Evolutionary conservation across 2,113 vertebrate genomes (phyloP).

Genomic region (Ifrita kowaldi): DNA sequence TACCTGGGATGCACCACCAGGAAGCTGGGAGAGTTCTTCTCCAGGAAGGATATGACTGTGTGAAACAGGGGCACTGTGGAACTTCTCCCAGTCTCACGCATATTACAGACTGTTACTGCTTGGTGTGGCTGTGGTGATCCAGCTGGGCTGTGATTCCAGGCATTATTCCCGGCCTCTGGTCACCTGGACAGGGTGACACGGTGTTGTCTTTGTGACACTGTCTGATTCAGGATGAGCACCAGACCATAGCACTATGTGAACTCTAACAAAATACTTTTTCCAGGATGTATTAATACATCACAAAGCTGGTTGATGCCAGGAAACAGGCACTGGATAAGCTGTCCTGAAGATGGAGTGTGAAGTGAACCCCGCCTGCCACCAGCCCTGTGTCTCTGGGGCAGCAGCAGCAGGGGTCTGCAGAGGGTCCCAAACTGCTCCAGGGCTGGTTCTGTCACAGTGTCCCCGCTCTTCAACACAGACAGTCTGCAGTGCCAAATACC

Average conservation of each 20-base stretch:
- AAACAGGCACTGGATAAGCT: not conserved
- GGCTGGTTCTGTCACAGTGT: not conserved
- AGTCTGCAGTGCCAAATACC: not conserved
- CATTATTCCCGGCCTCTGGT: not conserved
- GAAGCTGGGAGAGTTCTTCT: not conserved
- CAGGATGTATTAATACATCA: not conserved
- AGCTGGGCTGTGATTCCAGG: not conserved
- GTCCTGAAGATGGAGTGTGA: accelerated
- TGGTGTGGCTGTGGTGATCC: not conserved
- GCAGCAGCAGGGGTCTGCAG: not conserved
- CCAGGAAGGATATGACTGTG: not conserved
- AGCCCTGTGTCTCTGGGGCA: accelerated
- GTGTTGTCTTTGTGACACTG: not conserved
- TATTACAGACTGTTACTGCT: accelerated
- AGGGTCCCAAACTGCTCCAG: not conserved
- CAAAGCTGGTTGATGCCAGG: not conserved
- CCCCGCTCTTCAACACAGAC: accelerated
- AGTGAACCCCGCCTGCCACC: not conserved
- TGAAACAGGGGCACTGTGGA: not conserved
- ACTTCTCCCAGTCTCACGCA: accelerated
- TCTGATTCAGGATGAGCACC: not conserved
- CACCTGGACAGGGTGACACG: not conserved
- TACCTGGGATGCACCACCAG: not conserved
- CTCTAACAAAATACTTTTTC: not conserved
- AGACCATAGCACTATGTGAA: not conserved